These are phyloP conservation scores for Acanthopagrus latus DNA, from an alignment of 2,797 vertebrate species.

Conservation along the genomic window DNA sequence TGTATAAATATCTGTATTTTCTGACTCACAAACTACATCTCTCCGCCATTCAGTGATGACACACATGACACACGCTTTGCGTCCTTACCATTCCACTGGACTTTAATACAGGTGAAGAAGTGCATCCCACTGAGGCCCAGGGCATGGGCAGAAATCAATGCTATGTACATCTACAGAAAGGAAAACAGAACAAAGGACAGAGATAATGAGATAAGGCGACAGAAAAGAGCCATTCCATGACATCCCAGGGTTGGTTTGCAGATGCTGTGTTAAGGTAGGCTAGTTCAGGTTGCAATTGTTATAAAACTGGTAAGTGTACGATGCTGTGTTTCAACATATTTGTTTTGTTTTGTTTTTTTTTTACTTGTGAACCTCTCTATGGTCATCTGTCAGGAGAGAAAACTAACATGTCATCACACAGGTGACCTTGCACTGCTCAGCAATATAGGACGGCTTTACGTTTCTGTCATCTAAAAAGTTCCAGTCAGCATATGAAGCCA, in stretches of 20 bases:
- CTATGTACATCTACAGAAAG: conserved; percentile 94
- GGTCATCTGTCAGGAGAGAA: background rate
- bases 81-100: conserved; percentile 97
- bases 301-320: background rate
- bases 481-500: conserved; percentile 45
- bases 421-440: conserved; percentile 13
- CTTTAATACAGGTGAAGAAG: conserved; percentile 96
- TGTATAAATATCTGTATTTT: conserved; percentile 19
- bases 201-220: background rate
- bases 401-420: background rate
- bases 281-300: background rate
- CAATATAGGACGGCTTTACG: conserved; percentile 22
- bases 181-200: background rate
- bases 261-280: background rate
- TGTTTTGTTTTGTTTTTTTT: background rate
- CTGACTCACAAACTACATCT: background rate
- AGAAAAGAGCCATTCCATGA: background rate
- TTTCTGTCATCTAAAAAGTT: conserved; percentile 23
- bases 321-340: background rate
- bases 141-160: conserved; percentile 94
- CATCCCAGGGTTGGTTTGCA: background rate
- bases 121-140: conserved; percentile 95
- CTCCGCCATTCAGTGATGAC: background rate
- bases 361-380: background rate
- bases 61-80: background rate